Evolutionary conservation across 2,888 invertebrate species (phyloP).

Genomic region (Drosophila formosana): DNA sequence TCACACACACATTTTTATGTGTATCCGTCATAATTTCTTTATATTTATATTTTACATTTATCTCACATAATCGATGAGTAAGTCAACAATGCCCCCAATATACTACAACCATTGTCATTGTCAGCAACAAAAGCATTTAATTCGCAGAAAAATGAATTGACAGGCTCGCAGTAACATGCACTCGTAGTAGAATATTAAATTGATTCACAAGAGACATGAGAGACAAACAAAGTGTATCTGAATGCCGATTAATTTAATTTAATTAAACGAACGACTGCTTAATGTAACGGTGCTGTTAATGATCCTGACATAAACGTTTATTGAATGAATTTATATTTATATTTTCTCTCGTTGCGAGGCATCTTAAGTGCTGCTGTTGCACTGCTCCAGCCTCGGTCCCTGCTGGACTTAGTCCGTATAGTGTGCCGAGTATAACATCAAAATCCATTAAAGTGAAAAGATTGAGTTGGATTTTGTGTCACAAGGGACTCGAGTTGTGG

Average conservation of each 20-base stretch:
- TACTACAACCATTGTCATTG: neutral
- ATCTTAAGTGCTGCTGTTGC: conserved; percentile 42
- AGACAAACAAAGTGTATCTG: conserved; percentile 32
- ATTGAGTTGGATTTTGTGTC: conserved; percentile 74
- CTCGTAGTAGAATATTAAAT: conserved; percentile 11
- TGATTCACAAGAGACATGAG: conserved; percentile 24
- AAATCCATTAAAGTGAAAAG: conserved; percentile 77
- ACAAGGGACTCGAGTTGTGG: conserved; percentile 36
- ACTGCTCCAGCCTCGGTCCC: neutral
- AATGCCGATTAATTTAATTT: conserved; percentile 61
- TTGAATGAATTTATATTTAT: conserved; percentile 62
- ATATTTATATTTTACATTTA: too few species aligned
- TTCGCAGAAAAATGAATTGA: conserved; percentile 4
- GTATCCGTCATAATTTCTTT: too few species aligned
- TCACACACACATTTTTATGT: too few species aligned
- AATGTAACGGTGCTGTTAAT: conserved; percentile 66
- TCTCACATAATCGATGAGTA: neutral
- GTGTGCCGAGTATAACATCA: conserved; percentile 37
- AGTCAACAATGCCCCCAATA: neutral
- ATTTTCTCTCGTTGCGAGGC: conserved; percentile 25
- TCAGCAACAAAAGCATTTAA: neutral
- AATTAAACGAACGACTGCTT: conserved; percentile 55
- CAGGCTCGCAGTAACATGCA: neutral
- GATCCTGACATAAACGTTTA: conserved; percentile 66
- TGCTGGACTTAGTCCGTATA: conserved; percentile 11